Evolutionary conservation across 2,797 vertebrate species (phyloP), one percentile per base, ranked within the genome.

Genomic region (Morus bassanus): DNA sequence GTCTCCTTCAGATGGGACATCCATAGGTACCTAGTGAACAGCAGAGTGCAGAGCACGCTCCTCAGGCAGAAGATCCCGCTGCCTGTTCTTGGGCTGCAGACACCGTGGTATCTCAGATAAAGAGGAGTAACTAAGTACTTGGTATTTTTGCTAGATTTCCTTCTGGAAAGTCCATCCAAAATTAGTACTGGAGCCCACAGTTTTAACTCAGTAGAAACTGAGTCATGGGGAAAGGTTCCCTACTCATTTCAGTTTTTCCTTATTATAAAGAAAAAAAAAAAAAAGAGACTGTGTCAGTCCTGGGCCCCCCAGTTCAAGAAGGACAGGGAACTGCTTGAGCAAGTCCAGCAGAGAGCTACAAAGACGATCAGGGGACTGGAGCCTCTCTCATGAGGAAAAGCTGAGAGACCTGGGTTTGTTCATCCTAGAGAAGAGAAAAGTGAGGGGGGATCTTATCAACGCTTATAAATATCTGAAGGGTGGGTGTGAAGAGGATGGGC

Each of bases 31-130:
- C 28, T 1, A 3, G 45, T 11, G 37, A 64, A 51, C 56, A 61
- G 59, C 18, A 4, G 63, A 43, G 21, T 3, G 4, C 28, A 24
- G 70, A 9, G 1, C 13, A 4, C 0, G 1, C 7, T 60, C 23
- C 69, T 24, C 30, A 4, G 15, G 39, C 43, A 41, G 18, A 37
- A 48, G 1, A 7, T 12, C 7, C 2, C 7, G 8, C 28, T 80
- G 39, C 33, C 35, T 9, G 5, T 21, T 30, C 46, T 43, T 21
- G 37, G 43, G n/a, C 2, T 91, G 76, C 54, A 53, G 46, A 19
- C 11, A 8, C 15, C n/a, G 33, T 15, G 7, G 6, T 19, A 23
- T 35, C 67, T 91, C 43, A 30, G 11, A 13, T 75, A 18, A 65
- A 59, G 10, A 35, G 22, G 7, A 48, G 1, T 9, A n/a, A 46